Percentiles rank a stretch among this genome's conserved stretches.
phyloP scores from a whole-genome alignment of 2,888 invertebrate species.

The Eupithecia pulchellata region DNA sequence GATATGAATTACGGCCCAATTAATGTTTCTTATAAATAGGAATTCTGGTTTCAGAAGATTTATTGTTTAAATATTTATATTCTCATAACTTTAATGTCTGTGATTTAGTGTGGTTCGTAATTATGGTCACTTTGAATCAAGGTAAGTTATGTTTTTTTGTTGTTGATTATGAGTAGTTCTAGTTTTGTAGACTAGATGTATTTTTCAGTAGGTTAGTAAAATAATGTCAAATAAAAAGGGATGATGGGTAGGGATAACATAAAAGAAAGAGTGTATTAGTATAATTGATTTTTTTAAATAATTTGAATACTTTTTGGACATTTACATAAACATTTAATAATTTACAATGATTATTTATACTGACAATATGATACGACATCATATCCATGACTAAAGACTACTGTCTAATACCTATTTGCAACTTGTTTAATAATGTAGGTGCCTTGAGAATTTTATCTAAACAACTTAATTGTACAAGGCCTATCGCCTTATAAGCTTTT shows the following conservation, averaged over 20 bases:
- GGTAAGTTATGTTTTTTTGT: slow-evolving; percentile 35
- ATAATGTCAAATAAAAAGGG: slow-evolving; percentile 52
- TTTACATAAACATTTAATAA: slow-evolving; percentile 86
- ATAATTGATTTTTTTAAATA: slow-evolving; percentile 83
- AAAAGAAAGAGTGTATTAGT: slow-evolving; percentile 78
- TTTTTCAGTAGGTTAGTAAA: slow-evolving; percentile 15
- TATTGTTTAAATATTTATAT: slow-evolving; percentile 46
- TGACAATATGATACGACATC: slow-evolving; percentile 82
- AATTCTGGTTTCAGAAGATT: slow-evolving; percentile 44
- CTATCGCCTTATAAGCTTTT: slow-evolving; percentile 78
- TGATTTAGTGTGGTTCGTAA: slow-evolving; percentile 40
- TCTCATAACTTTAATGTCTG: slow-evolving; percentile 37
- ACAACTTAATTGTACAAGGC: slow-evolving; percentile 78
- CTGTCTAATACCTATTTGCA: slow-evolving; percentile 81
- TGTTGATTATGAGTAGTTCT: background rate
- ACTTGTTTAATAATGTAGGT: slow-evolving; percentile 78
- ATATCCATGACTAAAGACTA: slow-evolving; percentile 81
- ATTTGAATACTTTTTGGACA: slow-evolving; percentile 86
- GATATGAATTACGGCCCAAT: slow-evolving; percentile 48
- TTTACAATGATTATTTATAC: slow-evolving; percentile 85
- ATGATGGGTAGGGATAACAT: slow-evolving; percentile 67
- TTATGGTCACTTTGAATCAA: slow-evolving; percentile 38
- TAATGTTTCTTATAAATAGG: slow-evolving; percentile 42
- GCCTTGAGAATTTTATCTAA: slow-evolving; percentile 81
- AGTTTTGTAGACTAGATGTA: slow-evolving; percentile 2